Percentiles rank a stretch among this genome's conserved stretches.
Conservation (phyloP, 2,888 invertebrate species). For the Agonopterix arenella region DNA sequence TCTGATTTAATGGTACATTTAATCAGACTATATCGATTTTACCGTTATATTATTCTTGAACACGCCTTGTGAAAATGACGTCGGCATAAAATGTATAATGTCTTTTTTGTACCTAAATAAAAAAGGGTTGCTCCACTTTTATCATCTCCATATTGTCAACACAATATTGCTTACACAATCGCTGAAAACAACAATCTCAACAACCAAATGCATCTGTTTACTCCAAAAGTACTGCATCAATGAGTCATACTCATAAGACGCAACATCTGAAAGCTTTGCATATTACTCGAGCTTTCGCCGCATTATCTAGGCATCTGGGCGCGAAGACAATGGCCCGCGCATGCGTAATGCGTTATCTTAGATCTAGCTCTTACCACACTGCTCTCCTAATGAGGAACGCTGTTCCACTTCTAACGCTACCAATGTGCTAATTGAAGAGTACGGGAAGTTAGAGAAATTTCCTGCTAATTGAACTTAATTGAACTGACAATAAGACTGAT, state of each 20-base stretch:
- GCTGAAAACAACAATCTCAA: too few relatives aligned
- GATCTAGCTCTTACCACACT: slow-evolving; percentile 68
- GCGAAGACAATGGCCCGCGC: slow-evolving; percentile 68
- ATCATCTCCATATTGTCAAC: too few relatives aligned
- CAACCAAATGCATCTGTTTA: slow-evolving; percentile 4
- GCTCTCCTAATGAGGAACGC: slow-evolving; percentile 67
- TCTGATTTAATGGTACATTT: too few relatives aligned
- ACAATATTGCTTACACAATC: too few relatives aligned
- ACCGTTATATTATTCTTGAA: too few relatives aligned
- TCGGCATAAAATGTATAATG: too few relatives aligned
- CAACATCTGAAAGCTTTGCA: slow-evolving; percentile 43
- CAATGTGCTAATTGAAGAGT: slow-evolving; percentile 56
- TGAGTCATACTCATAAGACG: slow-evolving; percentile 30
- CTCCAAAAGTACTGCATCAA: slow-evolving; percentile 9
- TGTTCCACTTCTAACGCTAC: slow-evolving; percentile 49
- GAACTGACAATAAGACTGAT: slow-evolving; percentile 18
- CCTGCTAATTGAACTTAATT: slow-evolving; percentile 49
- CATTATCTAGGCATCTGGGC: slow-evolving; percentile 52
- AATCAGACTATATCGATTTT: too few relatives aligned
- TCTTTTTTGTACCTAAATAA: too few relatives aligned
- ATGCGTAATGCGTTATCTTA: slow-evolving; percentile 73
- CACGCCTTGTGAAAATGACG: too few relatives aligned
- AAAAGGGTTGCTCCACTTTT: too few relatives aligned
- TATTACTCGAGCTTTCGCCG: slow-evolving; percentile 50
- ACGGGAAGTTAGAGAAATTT: slow-evolving; percentile 33